Evolutionary conservation across 1,140 invertebrate genomes (phyloP).

Genomic region (Heliconius congener): DNA sequence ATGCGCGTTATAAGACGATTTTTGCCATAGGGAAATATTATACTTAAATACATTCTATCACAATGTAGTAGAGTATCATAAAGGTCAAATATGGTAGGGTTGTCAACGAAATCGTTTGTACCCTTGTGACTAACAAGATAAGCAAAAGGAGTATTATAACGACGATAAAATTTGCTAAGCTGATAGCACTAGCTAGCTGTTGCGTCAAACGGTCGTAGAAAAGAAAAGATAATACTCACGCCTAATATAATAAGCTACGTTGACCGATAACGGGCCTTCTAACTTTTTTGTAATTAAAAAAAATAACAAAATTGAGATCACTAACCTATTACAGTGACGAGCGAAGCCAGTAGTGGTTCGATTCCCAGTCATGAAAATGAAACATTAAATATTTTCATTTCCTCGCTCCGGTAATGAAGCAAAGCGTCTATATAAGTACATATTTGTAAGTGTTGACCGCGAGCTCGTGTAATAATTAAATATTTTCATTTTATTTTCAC

Average conservation of each 20-base stretch:
- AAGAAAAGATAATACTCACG: slow-evolving; percentile 1
- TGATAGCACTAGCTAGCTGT: slow-evolving; percentile 5
- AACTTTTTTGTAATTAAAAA: not conserved
- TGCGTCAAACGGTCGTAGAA: slow-evolving; percentile 3
- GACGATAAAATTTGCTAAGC: not conserved
- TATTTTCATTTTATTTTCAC: too few species aligned
- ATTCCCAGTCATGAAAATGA: too few species aligned
- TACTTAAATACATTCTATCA: not conserved
- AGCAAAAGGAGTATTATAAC: not conserved
- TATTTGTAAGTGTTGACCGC: too few species aligned
- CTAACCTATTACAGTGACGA: not conserved
- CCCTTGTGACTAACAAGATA: not conserved
- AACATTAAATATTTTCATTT: too few species aligned
- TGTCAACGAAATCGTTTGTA: not conserved
- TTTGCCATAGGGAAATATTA: not conserved
- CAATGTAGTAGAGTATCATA: not conserved
- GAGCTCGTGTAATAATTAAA: too few species aligned
- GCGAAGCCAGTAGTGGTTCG: too few species aligned
- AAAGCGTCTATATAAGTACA: too few species aligned
- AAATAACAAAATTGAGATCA: not conserved
- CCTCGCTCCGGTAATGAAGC: too few species aligned
- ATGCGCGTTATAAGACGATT: too few species aligned
- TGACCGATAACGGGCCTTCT: not conserved
- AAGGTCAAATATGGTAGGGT: not conserved
- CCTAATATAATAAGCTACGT: slow-evolving; percentile 1